Conservation (phyloP, 2,888 invertebrate genomes). For the Drosophila mercatorum region DNA sequence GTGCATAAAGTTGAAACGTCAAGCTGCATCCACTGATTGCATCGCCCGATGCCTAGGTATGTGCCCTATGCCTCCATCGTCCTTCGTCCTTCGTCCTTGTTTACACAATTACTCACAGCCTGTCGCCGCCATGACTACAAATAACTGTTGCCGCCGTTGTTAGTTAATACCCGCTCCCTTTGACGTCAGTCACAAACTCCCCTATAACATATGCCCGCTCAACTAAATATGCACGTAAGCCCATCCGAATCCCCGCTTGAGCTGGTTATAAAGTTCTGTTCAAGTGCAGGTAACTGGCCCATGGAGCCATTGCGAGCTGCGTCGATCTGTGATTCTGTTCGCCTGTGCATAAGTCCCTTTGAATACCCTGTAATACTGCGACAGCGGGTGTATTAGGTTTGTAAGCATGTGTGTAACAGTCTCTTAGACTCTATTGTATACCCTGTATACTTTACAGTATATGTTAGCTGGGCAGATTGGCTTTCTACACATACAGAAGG, state of each 20-base stretch:
- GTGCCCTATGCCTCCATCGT: constrained; percentile 5
- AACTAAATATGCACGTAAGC: background rate
- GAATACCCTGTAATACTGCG: background rate
- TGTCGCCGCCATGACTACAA: constrained; percentile 59
- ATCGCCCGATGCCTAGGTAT: constrained; percentile 48
- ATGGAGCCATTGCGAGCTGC: background rate
- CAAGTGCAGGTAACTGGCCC: background rate
- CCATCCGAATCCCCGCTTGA: background rate
- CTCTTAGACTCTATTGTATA: background rate
- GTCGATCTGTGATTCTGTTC: background rate
- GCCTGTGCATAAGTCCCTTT: background rate
- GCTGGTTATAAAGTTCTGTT: background rate
- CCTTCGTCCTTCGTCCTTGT: constrained; percentile 33
- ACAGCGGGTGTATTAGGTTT: background rate
- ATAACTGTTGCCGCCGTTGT: constrained; percentile 45
- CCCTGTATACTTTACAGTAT: background rate
- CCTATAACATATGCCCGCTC: constrained; percentile 12
- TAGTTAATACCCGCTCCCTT: constrained; percentile 52
- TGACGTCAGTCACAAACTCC: constrained; percentile 20
- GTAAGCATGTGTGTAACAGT: too few species aligned
- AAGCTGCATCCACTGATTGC: constrained; percentile 63
- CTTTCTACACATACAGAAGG: background rate
- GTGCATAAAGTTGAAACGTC: constrained; percentile 69
- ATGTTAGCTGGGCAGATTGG: background rate
- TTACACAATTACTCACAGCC: constrained; percentile 75